Percentiles rank a stretch among this genome's conserved stretches.
These are phyloP conservation scores for Mimumesa dahlbomi DNA, from an alignment of 2,888 invertebrate species.

Conservation along the genomic window DNA sequence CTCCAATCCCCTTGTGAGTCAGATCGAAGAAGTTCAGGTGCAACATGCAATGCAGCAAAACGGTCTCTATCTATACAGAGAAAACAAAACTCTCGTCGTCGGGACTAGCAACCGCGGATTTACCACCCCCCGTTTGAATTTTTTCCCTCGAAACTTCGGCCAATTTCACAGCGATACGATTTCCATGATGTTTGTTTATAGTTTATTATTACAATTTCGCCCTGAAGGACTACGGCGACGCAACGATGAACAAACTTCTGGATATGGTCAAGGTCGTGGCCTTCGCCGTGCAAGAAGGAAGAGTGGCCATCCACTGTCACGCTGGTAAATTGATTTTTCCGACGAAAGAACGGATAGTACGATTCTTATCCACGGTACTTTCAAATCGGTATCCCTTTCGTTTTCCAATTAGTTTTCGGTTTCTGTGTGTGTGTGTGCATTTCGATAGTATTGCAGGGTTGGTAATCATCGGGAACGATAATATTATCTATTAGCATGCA, in stretches of 20 bases:
- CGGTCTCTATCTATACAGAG: constrained; percentile 59
- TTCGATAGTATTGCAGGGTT: too few species aligned
- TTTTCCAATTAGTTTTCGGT: too few species aligned
- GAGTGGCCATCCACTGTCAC: constrained; percentile 93
- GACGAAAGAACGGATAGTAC: too few species aligned
- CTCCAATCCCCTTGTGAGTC: constrained; percentile 28
- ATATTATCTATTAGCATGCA: constrained; percentile 12
- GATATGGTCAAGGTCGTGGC: constrained; percentile 96
- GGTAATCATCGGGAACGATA: neutral
- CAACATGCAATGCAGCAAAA: constrained; percentile 75
- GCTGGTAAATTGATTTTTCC: constrained; percentile 83
- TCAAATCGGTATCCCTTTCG: too few species aligned
- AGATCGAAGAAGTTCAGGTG: constrained; percentile 70
- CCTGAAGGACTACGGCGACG: constrained; percentile 92
- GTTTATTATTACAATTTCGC: constrained; percentile 96
- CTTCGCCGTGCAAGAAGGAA: constrained; percentile 90
- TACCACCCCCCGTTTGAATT: too few species aligned
- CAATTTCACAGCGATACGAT: neutral
- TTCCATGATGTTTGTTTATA: constrained; percentile 71
- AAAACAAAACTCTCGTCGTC: constrained; percentile 45
- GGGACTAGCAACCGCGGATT: constrained; percentile 19
- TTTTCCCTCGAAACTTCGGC: neutral
- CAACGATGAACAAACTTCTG: constrained; percentile 87
- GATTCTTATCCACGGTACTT: too few species aligned
- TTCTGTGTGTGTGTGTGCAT: too few species aligned